phyloP scores from a whole-genome alignment of 2,113 vertebrate genomes.

The Lepus timidus region DNA sequence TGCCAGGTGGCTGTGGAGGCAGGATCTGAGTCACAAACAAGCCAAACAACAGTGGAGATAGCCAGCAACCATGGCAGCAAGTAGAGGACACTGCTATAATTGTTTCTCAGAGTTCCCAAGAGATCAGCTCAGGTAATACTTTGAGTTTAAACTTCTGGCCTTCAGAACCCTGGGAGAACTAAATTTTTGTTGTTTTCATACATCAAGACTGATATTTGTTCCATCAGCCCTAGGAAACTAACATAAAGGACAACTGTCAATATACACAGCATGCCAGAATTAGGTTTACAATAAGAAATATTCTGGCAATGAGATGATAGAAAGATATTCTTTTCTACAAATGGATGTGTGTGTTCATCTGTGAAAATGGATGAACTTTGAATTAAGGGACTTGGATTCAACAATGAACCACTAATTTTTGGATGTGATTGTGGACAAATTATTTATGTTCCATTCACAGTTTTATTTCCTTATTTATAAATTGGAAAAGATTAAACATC shows the following conservation, averaged over 20 bases:
- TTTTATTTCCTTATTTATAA: conserved; percentile 31
- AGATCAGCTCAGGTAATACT: not conserved
- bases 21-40: not conserved
- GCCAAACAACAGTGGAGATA: not conserved
- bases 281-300: conserved; percentile 21
- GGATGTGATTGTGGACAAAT: not conserved
- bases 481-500: conserved; percentile 6
- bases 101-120: not conserved
- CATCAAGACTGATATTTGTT: not conserved
- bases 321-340: conserved; percentile 17
- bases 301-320: not conserved
- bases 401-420: not conserved
- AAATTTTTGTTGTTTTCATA: not conserved
- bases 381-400: not conserved
- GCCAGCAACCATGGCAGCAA: not conserved
- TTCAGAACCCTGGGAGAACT: not conserved
- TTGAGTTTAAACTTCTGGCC: not conserved
- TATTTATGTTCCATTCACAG: not conserved
- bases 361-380: conserved; percentile 19
- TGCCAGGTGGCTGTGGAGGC: not conserved
- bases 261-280: not conserved
- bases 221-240: not conserved
- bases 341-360: too few species aligned
- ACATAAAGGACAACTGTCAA: not conserved
- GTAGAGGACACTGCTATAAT: not conserved